Evolutionary conservation across 2,113 vertebrate species (phyloP), one percentile per base, ranked within the genome.

Genomic region (Bambusicola thoracicus): DNA sequence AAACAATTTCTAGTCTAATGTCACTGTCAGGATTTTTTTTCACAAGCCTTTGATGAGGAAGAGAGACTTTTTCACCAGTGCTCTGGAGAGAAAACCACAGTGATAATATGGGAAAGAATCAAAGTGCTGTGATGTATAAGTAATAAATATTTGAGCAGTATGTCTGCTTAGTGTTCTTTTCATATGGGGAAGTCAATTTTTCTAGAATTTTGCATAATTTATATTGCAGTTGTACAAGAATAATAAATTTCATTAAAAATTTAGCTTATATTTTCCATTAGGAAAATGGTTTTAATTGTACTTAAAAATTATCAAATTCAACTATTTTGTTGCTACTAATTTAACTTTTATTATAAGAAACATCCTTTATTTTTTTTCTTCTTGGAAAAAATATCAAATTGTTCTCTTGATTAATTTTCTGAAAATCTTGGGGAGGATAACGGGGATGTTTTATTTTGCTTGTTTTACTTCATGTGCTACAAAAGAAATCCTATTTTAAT

Each of bases 331-430:
- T 86, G 22, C 13, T 85, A 46, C 7, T 58, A 53, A 17, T 70
- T 62, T 36, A 21, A 51, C 5, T 69, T 81, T 51, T 69, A 20
- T 38, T 66, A 25, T 46, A 49, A 88, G 88, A 91, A 13, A 0
- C 8, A n/a, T 22, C 51, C 17, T 49, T 61, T 48, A 61, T 11
- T 48, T 53, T 53, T 27, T 53, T 29, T 53, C 27, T 0, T 0
- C 41, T 43, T 43, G 41, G 12, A 3, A 53, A 87, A 94, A 78
- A 16, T 36, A 11, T 59, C 25, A 44, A 14, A 29, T 29, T 69
- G 2, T 58, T 77, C 17, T 65, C 58, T 44, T 65, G 13, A n/a
- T 53, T 72, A 72, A 46, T 72, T 75, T 81, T 41, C 15, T 38
- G 8, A 8, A 83, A 48, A 21, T 51, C 14, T 53, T 53, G 13